phyloP scores from a whole-genome alignment of 1,140 invertebrate genomes.

The Cheumatopsyche charites region DNA sequence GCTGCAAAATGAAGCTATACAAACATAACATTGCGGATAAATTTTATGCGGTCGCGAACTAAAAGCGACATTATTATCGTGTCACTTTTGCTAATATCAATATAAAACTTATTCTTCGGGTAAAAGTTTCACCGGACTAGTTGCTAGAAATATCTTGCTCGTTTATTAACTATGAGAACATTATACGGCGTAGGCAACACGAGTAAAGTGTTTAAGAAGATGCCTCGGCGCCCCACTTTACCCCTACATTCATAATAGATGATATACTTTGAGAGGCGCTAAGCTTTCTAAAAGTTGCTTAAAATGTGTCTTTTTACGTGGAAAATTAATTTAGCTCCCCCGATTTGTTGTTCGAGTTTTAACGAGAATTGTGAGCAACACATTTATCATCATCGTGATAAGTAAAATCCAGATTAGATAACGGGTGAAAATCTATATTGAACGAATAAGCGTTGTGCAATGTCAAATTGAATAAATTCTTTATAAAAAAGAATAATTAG shows the following conservation, averaged over 20 bases:
- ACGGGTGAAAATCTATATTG: neutral
- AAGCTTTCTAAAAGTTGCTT: conserved; percentile 31
- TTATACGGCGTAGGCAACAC: conserved; percentile 22
- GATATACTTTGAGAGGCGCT: conserved; percentile 41
- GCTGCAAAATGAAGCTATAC: conserved; percentile 1
- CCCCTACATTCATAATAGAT: conserved; percentile 44
- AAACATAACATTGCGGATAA: neutral
- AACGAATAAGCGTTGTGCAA: neutral
- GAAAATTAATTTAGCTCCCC: neutral
- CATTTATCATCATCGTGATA: neutral
- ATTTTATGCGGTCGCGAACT: conserved; percentile 27
- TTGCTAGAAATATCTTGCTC: conserved; percentile 30
- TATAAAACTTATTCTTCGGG: conserved; percentile 24
- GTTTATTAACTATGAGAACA: conserved; percentile 37
- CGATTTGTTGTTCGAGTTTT: neutral
- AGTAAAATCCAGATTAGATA: too few species aligned
- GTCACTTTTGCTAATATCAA: conserved; percentile 40
- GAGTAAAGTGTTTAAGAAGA: conserved; percentile 45
- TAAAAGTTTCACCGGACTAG: conserved; percentile 14
- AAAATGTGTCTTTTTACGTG: neutral
- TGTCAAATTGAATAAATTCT: neutral
- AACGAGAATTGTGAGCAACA: neutral
- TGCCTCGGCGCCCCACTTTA: conserved; percentile 31
- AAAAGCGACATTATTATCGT: conserved; percentile 31
- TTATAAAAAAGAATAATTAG: too few species aligned